Conservation (phyloP, 2,797 vertebrate species). For the Sylvia borin region DNA sequence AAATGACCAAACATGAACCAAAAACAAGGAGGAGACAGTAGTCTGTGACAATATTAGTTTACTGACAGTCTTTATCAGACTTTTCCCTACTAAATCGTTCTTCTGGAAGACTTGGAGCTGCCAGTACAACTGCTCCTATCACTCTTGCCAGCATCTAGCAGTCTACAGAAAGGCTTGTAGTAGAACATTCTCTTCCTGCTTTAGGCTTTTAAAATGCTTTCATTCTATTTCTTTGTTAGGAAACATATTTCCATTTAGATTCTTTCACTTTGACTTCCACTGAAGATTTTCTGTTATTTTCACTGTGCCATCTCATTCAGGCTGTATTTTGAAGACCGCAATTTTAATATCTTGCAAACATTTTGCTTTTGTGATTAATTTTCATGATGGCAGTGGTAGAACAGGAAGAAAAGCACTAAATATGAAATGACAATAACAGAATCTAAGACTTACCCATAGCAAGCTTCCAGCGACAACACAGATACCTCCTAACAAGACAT, state of each 20-base stretch:
- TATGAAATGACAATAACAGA: background rate
- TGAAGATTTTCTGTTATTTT: conserved; percentile 52
- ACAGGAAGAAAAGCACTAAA: conserved; percentile 17
- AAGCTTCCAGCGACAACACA: background rate
- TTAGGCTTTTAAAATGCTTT: conserved; percentile 9
- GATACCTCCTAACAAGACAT: background rate
- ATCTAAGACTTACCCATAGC: background rate
- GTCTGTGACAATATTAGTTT: background rate
- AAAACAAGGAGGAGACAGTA: background rate
- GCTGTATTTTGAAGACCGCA: conserved; percentile 20
- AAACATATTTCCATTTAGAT: conserved; percentile 36
- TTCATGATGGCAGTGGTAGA: conserved; percentile 3
- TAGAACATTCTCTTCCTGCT: background rate
- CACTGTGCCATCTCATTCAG: background rate
- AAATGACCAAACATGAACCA: background rate
- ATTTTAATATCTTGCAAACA: conserved; percentile 55
- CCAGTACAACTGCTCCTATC: background rate
- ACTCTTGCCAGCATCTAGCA: background rate
- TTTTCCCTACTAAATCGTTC: background rate
- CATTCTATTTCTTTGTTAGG: conserved; percentile 37
- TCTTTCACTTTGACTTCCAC: conserved; percentile 7
- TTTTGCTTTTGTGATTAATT: conserved; percentile 26
- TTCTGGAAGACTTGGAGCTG: background rate
- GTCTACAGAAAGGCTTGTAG: background rate
- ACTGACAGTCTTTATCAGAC: background rate